Evolutionary conservation across 2,888 invertebrate species (phyloP), one percentile per base, ranked within the genome.

Genomic region (Dascillus cervinus): DNA sequence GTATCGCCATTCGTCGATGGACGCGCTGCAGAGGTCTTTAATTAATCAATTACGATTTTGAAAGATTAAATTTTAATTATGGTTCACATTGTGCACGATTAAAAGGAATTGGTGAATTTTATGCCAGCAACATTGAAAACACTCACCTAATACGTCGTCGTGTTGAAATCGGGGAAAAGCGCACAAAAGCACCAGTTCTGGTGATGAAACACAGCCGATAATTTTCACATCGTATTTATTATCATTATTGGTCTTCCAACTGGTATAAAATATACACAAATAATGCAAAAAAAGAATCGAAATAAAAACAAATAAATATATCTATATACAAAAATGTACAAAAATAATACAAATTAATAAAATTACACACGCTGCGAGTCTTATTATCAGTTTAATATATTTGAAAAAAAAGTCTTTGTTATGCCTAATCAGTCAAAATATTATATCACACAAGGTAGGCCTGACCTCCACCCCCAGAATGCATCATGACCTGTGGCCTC

Each of bases 361-460:
- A 43, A 41, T 28, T 29, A 29, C 32, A 34, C 38, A 39, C 32
- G 39, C 17, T 39, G 39, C 39, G 39, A 43, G 41, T 43, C 42
- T 42, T 42, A 42, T 42, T 42, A 29, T 40, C 34, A 31, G 30
- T 40, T 29, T 34, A 29, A 29, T 35, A 8, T 38, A 35, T 14
- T 36, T 29, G 29, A 43, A 32, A 32, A 48, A 32, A 35, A 40
- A 47, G 44, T 45, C 44, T 42, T 43, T 37, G 37, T 39, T 53
- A 60, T 54, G 58, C 53, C 64, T 64, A 64, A 49, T 64, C 64
- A 64, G 64, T 64, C 64, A 58, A 50, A 55, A 46, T 53, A 52
- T 56, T 64, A n/a, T n/a, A 66, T 78, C 78, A 79, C 74, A 79
- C 79, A 70, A 79, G 75, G 71, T 79, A 79, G 60, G 78, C 78